Percentiles rank a stretch among this genome's conserved stretches.
Conservation (phyloP, 2,797 vertebrate species). For the Schizopygopsis malacanthus region DNA sequence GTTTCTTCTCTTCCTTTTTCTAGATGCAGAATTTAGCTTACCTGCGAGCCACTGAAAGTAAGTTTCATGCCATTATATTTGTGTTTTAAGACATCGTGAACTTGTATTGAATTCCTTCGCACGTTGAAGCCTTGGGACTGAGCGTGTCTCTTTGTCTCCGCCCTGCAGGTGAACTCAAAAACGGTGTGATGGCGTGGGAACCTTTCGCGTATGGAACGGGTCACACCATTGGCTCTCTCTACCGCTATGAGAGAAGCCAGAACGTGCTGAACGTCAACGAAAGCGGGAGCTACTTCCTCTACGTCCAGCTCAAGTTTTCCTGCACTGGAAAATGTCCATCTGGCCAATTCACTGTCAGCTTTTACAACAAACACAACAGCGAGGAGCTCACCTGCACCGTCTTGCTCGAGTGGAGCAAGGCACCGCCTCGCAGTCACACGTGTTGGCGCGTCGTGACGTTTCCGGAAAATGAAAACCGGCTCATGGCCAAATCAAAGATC, state of each 20-base stretch:
- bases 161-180: constrained; percentile 13
- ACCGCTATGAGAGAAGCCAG: rapidly evolving
- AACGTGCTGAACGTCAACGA: background rate
- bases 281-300: constrained; percentile 57
- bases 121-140: background rate
- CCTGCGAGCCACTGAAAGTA: constrained; percentile 21
- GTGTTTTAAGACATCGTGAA: background rate
- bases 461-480: rapidly evolving
- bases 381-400: constrained; percentile 41
- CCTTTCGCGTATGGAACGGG: background rate
- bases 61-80: constrained; percentile 14
- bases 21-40: constrained; percentile 49
- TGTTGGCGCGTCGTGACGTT: constrained; percentile 68
- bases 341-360: background rate
- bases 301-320: constrained; percentile 34
- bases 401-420: rapidly evolving
- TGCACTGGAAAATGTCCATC: rapidly evolving
- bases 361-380: rapidly evolving
- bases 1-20: background rate
- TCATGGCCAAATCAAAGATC: constrained; percentile 52
- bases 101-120: background rate
- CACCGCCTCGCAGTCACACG: constrained; percentile 29
- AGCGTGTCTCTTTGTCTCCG: background rate
- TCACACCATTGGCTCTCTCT: constrained; percentile 20
- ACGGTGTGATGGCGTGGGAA: constrained; percentile 37